phyloP scores from a whole-genome alignment of 2,888 invertebrate species.

The Drosophila niveifrons region DNA sequence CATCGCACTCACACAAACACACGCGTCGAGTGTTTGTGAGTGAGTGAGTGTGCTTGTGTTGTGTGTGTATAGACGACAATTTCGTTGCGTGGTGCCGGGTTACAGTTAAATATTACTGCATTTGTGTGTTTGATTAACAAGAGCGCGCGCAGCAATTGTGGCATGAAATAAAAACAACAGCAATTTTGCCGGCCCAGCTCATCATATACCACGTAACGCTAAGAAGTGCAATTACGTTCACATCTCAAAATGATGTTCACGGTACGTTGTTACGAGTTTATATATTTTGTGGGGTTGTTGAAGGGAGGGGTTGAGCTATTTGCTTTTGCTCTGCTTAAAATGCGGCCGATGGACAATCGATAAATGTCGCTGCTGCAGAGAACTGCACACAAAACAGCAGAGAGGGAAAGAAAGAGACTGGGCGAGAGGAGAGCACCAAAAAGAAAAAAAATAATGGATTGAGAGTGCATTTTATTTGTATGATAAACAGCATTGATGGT shows the following conservation, averaged over 20 bases:
- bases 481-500: slow-evolving; percentile 21
- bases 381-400: slow-evolving; percentile 29
- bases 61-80: slow-evolving; percentile 66
- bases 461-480: slow-evolving; percentile 21
- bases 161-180: slow-evolving; percentile 59
- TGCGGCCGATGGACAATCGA: slow-evolving; percentile 62
- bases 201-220: slow-evolving; percentile 48
- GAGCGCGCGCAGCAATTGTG: slow-evolving; percentile 49
- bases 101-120: slow-evolving; percentile 65
- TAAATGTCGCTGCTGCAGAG: slow-evolving; percentile 56
- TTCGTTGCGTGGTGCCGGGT: slow-evolving; percentile 80
- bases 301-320: slow-evolving; percentile 25
- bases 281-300: slow-evolving; percentile 17
- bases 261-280: slow-evolving; percentile 67
- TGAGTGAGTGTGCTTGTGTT: slow-evolving; percentile 25
- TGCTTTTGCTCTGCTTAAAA: slow-evolving; percentile 31
- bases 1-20: slow-evolving; percentile 37
- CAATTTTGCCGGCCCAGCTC: slow-evolving; percentile 36
- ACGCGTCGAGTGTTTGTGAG: slow-evolving; percentile 32
- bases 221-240: slow-evolving; percentile 34
- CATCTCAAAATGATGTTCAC: slow-evolving; percentile 82
- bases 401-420: background rate
- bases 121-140: slow-evolving; percentile 64
- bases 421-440: background rate
- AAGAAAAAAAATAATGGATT: slow-evolving; percentile 5